phyloP scores from a whole-genome alignment of 2,888 invertebrate species.

The Drosophila percnosoma region DNA sequence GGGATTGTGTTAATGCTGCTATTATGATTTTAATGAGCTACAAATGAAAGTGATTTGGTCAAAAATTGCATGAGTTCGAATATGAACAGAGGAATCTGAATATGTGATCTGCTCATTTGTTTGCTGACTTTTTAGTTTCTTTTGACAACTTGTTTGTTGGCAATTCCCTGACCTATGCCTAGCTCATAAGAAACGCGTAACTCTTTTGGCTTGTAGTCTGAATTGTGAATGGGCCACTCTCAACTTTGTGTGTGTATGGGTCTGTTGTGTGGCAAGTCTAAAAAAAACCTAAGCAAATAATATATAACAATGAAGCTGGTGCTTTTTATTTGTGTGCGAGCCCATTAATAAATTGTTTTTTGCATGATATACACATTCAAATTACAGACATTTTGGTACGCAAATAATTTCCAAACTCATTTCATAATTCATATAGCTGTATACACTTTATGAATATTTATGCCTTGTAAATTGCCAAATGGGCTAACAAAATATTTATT shows the following conservation, averaged over 20 bases:
- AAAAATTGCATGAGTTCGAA: slow-evolving; percentile 10
- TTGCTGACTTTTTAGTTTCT: slow-evolving; percentile 4
- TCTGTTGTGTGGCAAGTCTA: neutral
- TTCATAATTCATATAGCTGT: slow-evolving; percentile 38
- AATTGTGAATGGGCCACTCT: slow-evolving; percentile 16
- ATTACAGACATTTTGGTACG: slow-evolving; percentile 11
- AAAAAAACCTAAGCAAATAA: slow-evolving; percentile 10
- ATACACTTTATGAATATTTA: slow-evolving; percentile 34
- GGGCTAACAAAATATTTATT: slow-evolving; percentile 38
- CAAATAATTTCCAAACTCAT: slow-evolving; percentile 36
- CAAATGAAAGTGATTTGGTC: slow-evolving; percentile 68
- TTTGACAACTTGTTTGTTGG: slow-evolving; percentile 1
- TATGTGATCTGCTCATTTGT: slow-evolving; percentile 22
- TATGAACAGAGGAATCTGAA: slow-evolving; percentile 4
- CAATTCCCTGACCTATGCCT: slow-evolving; percentile 29
- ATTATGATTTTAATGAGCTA: slow-evolving; percentile 74
- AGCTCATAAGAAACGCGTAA: slow-evolving; percentile 8
- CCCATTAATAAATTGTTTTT: slow-evolving; percentile 39
- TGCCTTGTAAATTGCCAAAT: slow-evolving; percentile 39
- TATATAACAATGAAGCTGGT: slow-evolving; percentile 21
- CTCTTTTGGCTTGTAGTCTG: neutral
- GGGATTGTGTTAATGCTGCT: slow-evolving; percentile 47
- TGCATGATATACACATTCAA: slow-evolving; percentile 24
- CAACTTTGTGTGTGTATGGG: neutral
- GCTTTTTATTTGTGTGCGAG: slow-evolving; percentile 18